Evolutionary conservation across 2,888 invertebrate genomes (phyloP).

Genomic region (Crematogaster levior): DNA sequence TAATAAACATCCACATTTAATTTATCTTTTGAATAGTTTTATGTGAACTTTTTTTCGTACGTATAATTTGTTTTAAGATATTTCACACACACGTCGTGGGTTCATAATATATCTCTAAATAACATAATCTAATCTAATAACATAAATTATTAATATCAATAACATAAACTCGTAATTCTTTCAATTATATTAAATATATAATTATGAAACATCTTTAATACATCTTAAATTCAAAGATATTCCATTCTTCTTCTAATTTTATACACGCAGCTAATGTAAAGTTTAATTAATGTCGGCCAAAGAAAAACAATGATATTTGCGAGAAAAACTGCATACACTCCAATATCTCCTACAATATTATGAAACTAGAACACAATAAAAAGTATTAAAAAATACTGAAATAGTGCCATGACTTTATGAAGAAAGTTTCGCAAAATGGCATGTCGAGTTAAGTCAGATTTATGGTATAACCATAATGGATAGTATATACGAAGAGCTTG

Average conservation of each 20-base stretch:
- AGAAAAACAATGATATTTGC: constrained; percentile 14
- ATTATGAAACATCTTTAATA: neutral
- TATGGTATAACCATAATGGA: constrained; percentile 68
- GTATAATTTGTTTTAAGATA: neutral
- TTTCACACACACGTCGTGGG: neutral
- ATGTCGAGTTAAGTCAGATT: constrained; percentile 57
- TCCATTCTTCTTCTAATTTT: neutral
- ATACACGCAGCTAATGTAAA: neutral
- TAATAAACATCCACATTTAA: neutral
- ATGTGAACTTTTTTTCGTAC: neutral
- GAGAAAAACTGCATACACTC: constrained; percentile 26
- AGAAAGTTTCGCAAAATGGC: constrained; percentile 51
- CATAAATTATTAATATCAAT: too few relatives aligned
- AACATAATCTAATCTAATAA: too few relatives aligned
- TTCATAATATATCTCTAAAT: neutral
- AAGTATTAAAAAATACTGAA: constrained; percentile 55
- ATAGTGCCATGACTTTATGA: constrained; percentile 33
- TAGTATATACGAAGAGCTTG: constrained; percentile 49
- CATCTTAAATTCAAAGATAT: neutral
- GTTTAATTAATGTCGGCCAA: constrained; percentile 21
- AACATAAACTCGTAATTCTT: neutral
- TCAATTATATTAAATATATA: neutral
- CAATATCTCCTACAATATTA: constrained; percentile 31
- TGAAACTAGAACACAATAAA: constrained; percentile 48
- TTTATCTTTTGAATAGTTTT: neutral